Conservation (phyloP, 1,140 invertebrate species). For the Drosophila kurseongensis region DNA sequence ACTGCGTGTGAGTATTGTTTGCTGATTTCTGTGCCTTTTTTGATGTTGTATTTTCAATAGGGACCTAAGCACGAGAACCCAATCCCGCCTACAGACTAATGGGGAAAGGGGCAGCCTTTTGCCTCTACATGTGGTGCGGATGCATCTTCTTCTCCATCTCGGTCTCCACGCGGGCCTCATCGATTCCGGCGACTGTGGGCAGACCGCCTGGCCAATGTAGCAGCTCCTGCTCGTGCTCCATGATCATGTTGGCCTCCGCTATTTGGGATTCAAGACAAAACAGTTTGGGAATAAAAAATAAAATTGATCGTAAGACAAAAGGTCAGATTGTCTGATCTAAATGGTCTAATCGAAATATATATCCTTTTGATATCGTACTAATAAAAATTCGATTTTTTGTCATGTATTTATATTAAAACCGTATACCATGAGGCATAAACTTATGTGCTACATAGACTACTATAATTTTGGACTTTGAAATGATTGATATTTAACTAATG, state of each 20-base stretch:
- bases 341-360: too few relatives aligned
- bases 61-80: constrained; percentile 11
- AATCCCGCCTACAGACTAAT: constrained; percentile 10
- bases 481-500: too few relatives aligned
- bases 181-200: constrained; percentile 88
- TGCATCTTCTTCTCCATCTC: constrained; percentile 89
- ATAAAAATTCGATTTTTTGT: too few relatives aligned
- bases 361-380: too few relatives aligned
- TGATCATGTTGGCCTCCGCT: constrained; percentile 92
- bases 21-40: not conserved
- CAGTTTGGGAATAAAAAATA: too few relatives aligned
- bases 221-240: constrained; percentile 89
- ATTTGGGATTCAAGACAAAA: constrained; percentile 36
- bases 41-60: not conserved
- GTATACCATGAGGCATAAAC: too few relatives aligned
- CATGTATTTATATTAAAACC: too few relatives aligned
- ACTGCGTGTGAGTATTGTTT: not conserved
- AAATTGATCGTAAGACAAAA: not conserved
- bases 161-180: constrained; percentile 87
- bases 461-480: too few relatives aligned
- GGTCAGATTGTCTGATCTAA: not conserved
- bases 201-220: constrained; percentile 89
- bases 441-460: too few relatives aligned
- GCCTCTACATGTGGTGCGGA: constrained; percentile 84
- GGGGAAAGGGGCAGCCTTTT: constrained; percentile 24